Evolutionary conservation across 2,797 vertebrate genomes (phyloP).

Genomic region (Lagocephalus sceleratus): DNA sequence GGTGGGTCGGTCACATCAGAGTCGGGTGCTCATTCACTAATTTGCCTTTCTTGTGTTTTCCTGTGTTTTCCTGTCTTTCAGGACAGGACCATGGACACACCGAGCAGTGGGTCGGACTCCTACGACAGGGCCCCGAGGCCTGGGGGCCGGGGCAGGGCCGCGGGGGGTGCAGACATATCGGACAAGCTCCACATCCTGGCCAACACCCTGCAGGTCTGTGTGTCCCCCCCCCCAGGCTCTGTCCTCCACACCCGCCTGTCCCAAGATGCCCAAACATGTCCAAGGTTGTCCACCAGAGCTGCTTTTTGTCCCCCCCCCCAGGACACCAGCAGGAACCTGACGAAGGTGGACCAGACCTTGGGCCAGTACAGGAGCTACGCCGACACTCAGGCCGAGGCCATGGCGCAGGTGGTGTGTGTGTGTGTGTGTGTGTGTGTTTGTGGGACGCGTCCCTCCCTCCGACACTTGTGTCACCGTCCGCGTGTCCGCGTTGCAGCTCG

Average conservation of each 20-base stretch:
- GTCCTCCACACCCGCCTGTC: no score
- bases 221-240: background rate
- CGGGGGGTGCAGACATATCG: constrained; percentile 70
- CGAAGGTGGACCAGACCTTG: constrained; percentile 88
- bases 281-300: background rate
- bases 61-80: no score
- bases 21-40: background rate
- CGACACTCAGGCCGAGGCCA: constrained; percentile 83
- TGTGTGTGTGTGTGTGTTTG: background rate
- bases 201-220: constrained; percentile 85
- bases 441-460: background rate
- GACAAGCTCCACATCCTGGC: constrained; percentile 89
- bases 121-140: constrained; percentile 64
- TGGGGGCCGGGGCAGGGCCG: constrained; percentile 38
- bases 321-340: constrained; percentile 90
- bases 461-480: background rate
- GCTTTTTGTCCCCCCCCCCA: constrained; percentile 42
- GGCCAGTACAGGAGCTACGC: constrained; percentile 87
- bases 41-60: no score
- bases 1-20: no score
- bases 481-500: constrained; percentile 73
- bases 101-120: constrained; percentile 83
- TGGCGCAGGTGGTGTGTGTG: constrained; percentile 75
- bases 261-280: no score
- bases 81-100: constrained; percentile 87